These are phyloP conservation scores for Amphimedon queenslandica DNA, from an alignment of 37 sponge, comb jelly and placozoan genomes.

Conservation along the genomic window DNA sequence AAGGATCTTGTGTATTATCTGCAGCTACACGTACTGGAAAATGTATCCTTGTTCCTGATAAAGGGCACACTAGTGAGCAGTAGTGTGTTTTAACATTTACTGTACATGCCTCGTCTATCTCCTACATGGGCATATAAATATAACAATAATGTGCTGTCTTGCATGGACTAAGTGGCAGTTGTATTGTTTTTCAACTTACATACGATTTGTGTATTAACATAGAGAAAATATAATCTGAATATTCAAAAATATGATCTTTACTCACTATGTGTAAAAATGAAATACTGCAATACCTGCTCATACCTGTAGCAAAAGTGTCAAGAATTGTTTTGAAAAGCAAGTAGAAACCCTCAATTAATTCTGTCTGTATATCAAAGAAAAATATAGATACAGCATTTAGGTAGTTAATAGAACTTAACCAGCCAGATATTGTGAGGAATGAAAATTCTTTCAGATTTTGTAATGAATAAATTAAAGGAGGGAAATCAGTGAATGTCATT, in stretches of 20 bases:
- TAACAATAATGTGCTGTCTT: too few relatives aligned
- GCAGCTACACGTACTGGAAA: not conserved
- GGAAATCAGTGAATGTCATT: not conserved
- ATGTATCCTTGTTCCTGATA: not conserved
- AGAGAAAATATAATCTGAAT: constrained; percentile 9
- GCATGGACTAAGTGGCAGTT: too few relatives aligned
- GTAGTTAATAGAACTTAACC: not conserved
- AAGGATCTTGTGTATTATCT: too few relatives aligned
- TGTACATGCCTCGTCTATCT: not conserved
- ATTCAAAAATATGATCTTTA: constrained; percentile 1
- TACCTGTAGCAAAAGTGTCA: not conserved
- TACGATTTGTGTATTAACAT: not conserved
- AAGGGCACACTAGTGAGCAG: not conserved
- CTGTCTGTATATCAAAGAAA: not conserved
- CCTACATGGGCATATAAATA: not conserved
- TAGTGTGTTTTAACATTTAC: not conserved
- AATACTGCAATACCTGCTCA: too few relatives aligned
- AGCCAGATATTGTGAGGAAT: constrained; percentile 9
- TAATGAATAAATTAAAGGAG: constrained; percentile 11
- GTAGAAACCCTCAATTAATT: constrained; percentile 4
- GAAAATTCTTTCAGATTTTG: not conserved
- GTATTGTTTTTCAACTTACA: not conserved
- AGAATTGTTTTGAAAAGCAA: not conserved
- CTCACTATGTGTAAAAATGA: too few relatives aligned
- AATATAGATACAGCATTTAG: not conserved